Percentiles rank a stretch among this genome's conserved stretches.
phyloP scores from a whole-genome alignment of 2,113 vertebrate genomes.

The Thermophis baileyi region DNA sequence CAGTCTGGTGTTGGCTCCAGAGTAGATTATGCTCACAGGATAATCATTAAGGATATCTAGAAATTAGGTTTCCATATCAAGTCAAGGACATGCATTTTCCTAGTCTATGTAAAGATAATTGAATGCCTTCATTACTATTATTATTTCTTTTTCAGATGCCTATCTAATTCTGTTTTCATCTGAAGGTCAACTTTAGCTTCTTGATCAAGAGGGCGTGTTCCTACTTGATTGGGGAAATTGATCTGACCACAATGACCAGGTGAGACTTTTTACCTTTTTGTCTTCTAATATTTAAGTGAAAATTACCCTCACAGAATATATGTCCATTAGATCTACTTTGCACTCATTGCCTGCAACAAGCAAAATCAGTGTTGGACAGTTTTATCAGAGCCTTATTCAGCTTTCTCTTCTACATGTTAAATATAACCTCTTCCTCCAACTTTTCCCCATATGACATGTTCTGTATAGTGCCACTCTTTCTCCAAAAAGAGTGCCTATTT shows the following conservation, averaged over 20 bases:
- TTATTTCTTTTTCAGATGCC: not conserved
- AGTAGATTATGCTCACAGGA: not conserved
- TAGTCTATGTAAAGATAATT: not conserved
- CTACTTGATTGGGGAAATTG: not conserved
- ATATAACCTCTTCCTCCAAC: not conserved
- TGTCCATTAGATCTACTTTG: not conserved
- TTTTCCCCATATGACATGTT: not conserved
- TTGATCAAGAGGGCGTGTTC: not conserved
- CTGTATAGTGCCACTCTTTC: not conserved
- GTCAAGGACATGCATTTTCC: not conserved
- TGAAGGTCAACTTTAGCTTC: not conserved
- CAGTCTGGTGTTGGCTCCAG: not conserved
- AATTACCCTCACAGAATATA: not conserved
- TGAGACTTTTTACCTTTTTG: not conserved
- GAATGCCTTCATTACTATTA: not conserved
- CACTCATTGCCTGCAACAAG: not conserved
- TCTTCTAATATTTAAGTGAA: not conserved
- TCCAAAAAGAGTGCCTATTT: not conserved
- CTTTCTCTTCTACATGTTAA: not conserved
- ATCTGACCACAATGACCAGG: not conserved
- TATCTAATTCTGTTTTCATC: not conserved
- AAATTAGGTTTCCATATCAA: not conserved
- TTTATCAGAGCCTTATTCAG: not conserved
- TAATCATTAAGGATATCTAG: not conserved
- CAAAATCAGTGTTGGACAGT: not conserved